A percentile compares a stretch with the other conserved stretches of the same genome.
Evolutionary conservation across 2,888 invertebrate species (phyloP).

Genomic region (Phragmatobia fuliginosa): DNA sequence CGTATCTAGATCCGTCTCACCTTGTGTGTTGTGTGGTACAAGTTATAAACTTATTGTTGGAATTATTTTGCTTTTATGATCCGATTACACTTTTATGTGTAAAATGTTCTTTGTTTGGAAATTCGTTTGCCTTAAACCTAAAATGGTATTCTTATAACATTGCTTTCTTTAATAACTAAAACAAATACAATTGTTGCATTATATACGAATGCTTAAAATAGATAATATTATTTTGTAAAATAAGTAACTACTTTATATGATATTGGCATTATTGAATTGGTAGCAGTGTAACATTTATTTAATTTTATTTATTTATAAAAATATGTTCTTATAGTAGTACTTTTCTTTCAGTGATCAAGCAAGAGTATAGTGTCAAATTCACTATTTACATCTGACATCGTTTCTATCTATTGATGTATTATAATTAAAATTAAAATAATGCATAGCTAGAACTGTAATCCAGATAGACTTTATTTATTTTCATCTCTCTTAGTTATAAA

Average conservation of each 20-base stretch:
- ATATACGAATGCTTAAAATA: no score
- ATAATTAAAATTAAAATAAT: background rate
- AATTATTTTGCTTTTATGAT: background rate
- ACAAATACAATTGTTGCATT: background rate
- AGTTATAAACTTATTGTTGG: conserved; percentile 41
- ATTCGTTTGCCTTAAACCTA: no score
- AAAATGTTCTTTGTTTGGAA: background rate
- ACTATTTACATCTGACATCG: background rate
- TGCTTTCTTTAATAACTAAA: background rate
- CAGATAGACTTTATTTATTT: background rate
- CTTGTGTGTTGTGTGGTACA: conserved; percentile 60
- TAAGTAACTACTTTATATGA: no score
- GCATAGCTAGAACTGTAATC: background rate
- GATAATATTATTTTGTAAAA: no score
- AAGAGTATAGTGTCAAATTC: background rate
- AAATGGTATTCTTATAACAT: background rate
- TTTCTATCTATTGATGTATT: background rate
- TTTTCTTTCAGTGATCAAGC: no score
- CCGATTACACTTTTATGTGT: background rate
- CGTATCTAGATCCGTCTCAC: conserved; percentile 77
- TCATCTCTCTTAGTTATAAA: background rate
- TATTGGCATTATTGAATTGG: no score
- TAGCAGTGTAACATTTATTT: no score
- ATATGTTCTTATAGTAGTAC: no score
- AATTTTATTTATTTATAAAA: no score